Evolutionary conservation across 2,113 vertebrate genomes (phyloP).

Genomic region (Notarius quadriscutis): DNA sequence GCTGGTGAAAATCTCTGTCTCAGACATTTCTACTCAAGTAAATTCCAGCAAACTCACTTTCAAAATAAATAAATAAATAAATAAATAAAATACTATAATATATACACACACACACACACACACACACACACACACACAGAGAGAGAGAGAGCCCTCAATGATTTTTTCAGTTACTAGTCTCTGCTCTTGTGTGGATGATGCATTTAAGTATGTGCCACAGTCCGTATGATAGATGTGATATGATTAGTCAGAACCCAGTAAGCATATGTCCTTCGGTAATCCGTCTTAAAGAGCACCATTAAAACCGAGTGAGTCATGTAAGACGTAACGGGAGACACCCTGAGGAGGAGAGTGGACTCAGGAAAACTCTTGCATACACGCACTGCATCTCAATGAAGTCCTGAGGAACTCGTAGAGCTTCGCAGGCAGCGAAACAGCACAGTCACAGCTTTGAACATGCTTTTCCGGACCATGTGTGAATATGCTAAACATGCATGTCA

Average conservation of each 20-base stretch:
- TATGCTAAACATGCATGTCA: constrained; percentile 23
- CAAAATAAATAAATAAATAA: too few species aligned
- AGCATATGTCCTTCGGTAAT: constrained; percentile 5
- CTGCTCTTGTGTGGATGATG: background rate
- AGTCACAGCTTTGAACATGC: background rate
- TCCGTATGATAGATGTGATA: background rate
- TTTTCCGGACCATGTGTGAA: constrained; percentile 7
- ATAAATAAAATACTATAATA: too few species aligned
- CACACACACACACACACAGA: background rate
- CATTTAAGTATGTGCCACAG: background rate
- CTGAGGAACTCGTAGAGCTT: constrained; percentile 28
- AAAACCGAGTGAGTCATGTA: constrained; percentile 48
- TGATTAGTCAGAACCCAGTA: constrained; percentile 27
- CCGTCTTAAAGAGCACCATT: constrained; percentile 35
- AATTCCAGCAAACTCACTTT: background rate
- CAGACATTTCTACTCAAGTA: background rate
- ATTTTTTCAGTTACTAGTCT: background rate
- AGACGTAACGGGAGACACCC: constrained; percentile 42
- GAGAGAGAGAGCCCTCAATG: background rate
- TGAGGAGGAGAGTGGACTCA: constrained; percentile 37
- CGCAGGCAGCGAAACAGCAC: background rate
- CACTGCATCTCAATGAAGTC: constrained; percentile 48
- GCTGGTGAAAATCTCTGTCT: background rate
- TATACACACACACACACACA: too few species aligned
- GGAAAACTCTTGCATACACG: constrained; percentile 32